Evolutionary conservation across 2,888 invertebrate genomes (phyloP).

Genomic region (Lathronympha strigana): DNA sequence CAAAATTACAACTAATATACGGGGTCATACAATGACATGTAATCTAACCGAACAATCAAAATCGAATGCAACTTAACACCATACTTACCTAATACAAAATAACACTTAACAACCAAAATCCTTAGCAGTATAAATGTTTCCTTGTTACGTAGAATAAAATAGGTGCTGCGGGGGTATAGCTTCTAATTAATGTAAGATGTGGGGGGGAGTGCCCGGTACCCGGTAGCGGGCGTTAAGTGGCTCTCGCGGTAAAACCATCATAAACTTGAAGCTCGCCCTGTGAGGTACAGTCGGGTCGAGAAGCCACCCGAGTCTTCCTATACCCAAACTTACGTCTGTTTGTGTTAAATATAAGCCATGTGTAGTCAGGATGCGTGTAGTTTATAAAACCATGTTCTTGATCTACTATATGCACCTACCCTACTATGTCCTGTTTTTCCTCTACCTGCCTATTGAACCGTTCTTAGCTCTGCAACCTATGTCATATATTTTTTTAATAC

Average conservation of each 20-base stretch:
- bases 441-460: no score
- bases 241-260: conserved; percentile 79
- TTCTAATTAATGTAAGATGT: conserved; percentile 62
- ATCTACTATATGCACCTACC: no score
- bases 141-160: conserved; percentile 66
- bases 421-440: no score
- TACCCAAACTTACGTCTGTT: no score
- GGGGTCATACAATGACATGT: no score
- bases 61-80: no score
- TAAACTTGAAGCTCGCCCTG: conserved; percentile 75
- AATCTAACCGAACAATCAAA: no score
- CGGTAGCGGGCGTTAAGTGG: conserved; percentile 79
- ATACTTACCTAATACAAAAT: neutral
- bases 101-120: conserved; percentile 13
- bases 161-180: conserved; percentile 55
- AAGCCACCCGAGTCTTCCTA: conserved; percentile 25
- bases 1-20: no score
- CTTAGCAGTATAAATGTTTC: conserved; percentile 27
- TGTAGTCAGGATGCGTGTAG: neutral
- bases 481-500: no score
- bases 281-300: conserved; percentile 58
- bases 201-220: conserved; percentile 55
- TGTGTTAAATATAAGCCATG: no score
- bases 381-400: no score
- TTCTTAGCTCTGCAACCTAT: no score